Base-by-base conservation (phyloP, 1,140 invertebrate genomes). In the Ceratosolen solmsi region DNA sequence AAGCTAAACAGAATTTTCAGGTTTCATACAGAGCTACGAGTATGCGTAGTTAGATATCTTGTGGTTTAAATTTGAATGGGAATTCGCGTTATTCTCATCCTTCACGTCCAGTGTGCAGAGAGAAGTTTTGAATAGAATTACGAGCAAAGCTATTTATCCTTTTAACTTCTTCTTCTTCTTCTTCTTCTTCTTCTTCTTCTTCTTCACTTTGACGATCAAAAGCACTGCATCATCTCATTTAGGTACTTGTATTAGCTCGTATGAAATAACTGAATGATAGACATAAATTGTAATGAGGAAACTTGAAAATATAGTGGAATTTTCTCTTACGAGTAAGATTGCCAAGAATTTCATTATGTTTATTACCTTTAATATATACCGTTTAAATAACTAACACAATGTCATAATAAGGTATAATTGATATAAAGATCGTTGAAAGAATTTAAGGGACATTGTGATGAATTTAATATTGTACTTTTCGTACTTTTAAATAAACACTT, bases 71-170 rank as follows among this genome's bases (percentile, higher is more conserved):
- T n/a, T 38, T 68, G 22, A 68, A 68, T 68, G 63, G 1, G 33
- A 38, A 68, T 68, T 68, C 33, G 38, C 33, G 63, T 68, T 38
- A 33, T 68, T 68, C 36, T 68, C 63, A 38, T 68, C 7, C 63
- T 38, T 68, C 36, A 38, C 36, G 36, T 68, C 33, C 30, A 36
- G 17, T 65, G 25, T 36, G 36, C 30, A 20, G 8, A 65, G 30
- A 36, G 15, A 65, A 65, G 63, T 65, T 65, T 68, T 36, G 5
- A 68, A 68, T 68, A 68, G 33, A n/a, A 68, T 68, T 38, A 68
- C 33, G 1, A 22, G 33, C 33, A 22, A 11, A 68, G 4, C 30
- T 68, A 38, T 38, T 68, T 33, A 68, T 68, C 36, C 63, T 2
- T 68, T 68, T 38, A 4, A 17, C 11, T 38, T 22, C 22, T 68